A percentile compares a stretch with the other conserved stretches of the same genome.
These are phyloP conservation scores for Chiloscyllium plagiosum DNA, from an alignment of 2,113 vertebrate species.

Conservation along the genomic window DNA sequence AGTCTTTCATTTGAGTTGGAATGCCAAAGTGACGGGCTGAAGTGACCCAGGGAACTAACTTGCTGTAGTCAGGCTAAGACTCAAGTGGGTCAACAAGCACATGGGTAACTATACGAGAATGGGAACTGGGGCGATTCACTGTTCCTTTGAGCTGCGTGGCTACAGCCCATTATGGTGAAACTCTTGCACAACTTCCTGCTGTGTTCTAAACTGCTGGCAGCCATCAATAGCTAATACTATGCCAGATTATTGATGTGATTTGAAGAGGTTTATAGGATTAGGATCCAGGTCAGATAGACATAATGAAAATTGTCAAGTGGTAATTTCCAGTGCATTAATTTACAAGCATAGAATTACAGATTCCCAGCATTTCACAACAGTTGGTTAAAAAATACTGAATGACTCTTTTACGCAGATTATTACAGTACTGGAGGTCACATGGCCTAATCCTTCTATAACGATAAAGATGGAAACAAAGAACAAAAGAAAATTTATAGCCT, in stretches of 20 bases:
- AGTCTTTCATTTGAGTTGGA: neutral
- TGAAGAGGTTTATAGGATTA: neutral
- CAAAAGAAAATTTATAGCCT: too few species aligned
- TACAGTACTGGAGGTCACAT: neutral
- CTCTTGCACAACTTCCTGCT: neutral
- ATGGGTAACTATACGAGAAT: neutral
- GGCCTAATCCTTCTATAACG: neutral
- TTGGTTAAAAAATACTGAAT: neutral
- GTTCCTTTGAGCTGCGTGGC: neutral
- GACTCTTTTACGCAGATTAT: neutral
- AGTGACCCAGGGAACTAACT: neutral
- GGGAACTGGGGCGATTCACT: neutral
- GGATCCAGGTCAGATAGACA: neutral
- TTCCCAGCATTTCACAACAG: neutral
- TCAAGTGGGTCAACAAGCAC: neutral
- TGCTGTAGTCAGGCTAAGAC: neutral
- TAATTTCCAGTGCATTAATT: too few species aligned
- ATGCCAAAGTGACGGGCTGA: neutral
- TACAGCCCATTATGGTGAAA: neutral
- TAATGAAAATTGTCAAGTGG: neutral
- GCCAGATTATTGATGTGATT: neutral
- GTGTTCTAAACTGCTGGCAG: neutral
- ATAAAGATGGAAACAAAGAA: too few species aligned
- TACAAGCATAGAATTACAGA: too few species aligned
- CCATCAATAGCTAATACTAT: neutral